These are phyloP conservation scores for Chrysemys picta DNA, from an alignment of 2,113 vertebrate genomes.

Conservation along the genomic window DNA sequence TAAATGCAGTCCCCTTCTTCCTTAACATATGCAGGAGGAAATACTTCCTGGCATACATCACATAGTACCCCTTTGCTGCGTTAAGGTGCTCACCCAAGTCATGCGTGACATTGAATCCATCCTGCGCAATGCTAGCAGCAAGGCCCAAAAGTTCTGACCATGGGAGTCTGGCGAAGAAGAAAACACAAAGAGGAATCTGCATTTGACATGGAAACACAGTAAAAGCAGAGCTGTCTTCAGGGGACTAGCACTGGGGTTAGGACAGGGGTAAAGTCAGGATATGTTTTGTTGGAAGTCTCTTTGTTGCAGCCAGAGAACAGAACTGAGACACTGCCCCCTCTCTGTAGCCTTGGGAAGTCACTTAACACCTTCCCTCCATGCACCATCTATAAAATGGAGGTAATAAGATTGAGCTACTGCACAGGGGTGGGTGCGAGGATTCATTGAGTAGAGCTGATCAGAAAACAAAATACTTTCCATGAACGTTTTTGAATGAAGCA, in stretches of 20 bases:
- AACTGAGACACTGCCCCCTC: not conserved
- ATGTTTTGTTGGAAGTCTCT: not conserved
- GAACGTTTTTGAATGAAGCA: not conserved
- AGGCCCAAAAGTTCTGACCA: slow-evolving; percentile 91
- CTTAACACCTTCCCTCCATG: not conserved
- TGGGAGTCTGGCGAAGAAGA: slow-evolving; percentile 79
- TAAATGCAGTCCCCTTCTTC: not conserved
- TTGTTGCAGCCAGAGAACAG: not conserved
- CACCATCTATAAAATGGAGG: not conserved
- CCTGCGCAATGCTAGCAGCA: slow-evolving; percentile 86
- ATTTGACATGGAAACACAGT: not conserved
- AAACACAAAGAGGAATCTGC: not conserved
- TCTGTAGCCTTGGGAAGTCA: not conserved
- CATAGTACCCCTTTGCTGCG: not conserved
- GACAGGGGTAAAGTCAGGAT: not conserved
- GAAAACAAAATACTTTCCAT: not conserved
- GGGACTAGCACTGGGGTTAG: rapidly evolving
- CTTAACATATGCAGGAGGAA: not conserved
- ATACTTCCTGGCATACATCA: not conserved
- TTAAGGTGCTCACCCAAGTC: slow-evolving; percentile 88
- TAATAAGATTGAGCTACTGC: not conserved
- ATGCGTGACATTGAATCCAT: slow-evolving; percentile 95
- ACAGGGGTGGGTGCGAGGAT: not conserved
- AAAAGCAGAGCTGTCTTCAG: not conserved
- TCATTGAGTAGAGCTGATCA: not conserved